Conservation (phyloP, 2,113 vertebrate genomes). For the Notechis scutatus region DNA sequence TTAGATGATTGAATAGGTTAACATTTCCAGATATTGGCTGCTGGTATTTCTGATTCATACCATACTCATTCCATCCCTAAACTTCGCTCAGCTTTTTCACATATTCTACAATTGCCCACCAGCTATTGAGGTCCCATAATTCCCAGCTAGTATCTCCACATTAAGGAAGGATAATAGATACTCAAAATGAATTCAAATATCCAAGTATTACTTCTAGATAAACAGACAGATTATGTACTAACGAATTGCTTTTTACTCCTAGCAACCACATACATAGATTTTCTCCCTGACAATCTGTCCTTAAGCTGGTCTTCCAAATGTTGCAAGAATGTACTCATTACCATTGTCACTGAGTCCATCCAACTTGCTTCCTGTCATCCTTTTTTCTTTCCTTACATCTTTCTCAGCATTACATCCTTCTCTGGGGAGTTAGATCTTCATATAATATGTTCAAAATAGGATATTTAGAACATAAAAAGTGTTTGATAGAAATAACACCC, state of each 20-base stretch:
- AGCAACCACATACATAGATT: background rate
- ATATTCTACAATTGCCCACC: background rate
- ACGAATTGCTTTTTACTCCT: background rate
- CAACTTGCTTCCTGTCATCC: background rate
- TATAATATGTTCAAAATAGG: background rate
- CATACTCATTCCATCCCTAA: background rate
- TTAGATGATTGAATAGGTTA: background rate
- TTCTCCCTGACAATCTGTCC: background rate
- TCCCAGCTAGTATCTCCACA: background rate
- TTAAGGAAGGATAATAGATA: background rate
- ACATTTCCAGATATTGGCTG: background rate
- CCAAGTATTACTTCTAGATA: background rate
- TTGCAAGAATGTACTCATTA: background rate
- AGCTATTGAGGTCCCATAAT: background rate
- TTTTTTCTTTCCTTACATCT: background rate
- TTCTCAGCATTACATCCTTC: background rate
- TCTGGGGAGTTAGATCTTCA: background rate
- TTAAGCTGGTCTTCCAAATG: background rate
- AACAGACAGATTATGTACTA: background rate
- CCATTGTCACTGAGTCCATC: background rate
- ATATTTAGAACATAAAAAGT: background rate
- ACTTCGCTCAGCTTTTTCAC: no score
- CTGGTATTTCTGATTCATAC: background rate
- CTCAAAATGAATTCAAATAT: background rate
- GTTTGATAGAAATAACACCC: background rate